Conservation (phyloP, 2,797 vertebrate species). For the Naso thynnoides region DNA sequence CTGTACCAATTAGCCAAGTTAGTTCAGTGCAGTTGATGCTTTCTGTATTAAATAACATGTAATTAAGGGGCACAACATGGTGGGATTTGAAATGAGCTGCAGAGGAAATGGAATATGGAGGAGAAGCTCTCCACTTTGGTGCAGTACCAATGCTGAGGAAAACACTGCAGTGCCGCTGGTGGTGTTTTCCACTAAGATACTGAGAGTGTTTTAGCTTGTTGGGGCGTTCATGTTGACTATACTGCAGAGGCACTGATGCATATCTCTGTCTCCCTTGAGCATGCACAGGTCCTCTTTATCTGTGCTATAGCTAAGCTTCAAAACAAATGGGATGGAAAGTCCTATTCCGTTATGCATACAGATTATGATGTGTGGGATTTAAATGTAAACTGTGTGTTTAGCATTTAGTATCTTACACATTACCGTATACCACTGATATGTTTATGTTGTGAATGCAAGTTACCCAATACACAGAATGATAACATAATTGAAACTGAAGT, state of each 20-base stretch:
- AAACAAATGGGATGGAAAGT: background rate
- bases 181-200: slow-evolving; percentile 82
- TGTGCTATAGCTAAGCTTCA: slow-evolving; percentile 32
- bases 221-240: slow-evolving; percentile 81
- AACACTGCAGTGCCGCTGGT: slow-evolving; percentile 86
- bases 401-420: background rate
- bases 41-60: slow-evolving; percentile 24
- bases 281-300: slow-evolving; percentile 52
- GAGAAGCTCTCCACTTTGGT: slow-evolving; percentile 79
- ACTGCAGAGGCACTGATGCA: slow-evolving; percentile 80
- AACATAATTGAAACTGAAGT: background rate
- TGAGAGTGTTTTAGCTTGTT: slow-evolving; percentile 74
- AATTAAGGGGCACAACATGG: slow-evolving; percentile 19
- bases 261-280: slow-evolving; percentile 61
- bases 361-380: slow-evolving; percentile 10
- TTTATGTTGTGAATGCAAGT: slow-evolving; percentile 16
- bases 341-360: background rate
- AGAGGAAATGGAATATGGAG: slow-evolving; percentile 58
- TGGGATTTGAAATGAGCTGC: slow-evolving; percentile 47
- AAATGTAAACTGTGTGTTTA: slow-evolving; percentile 2
- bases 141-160: slow-evolving; percentile 83
- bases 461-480: background rate
- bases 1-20: slow-evolving; percentile 26
- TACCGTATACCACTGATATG: background rate
- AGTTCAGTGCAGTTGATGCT: slow-evolving; percentile 23